Base-by-base conservation (phyloP, 2,888 invertebrate genomes). In the Aelia acuminata region DNA sequence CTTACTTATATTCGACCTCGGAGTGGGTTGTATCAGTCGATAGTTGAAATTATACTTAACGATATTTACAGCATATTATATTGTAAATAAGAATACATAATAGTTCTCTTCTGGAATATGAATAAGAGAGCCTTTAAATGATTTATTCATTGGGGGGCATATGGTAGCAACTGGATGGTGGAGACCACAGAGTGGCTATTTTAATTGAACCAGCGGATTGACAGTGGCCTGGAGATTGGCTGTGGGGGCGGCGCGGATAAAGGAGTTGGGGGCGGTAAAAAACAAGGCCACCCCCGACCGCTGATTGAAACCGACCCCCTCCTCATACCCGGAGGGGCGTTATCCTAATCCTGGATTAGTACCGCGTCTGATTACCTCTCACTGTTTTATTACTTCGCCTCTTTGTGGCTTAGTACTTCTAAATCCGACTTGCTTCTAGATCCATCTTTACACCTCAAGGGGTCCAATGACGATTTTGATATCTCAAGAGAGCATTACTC, bases 161-260 rank as follows among this genome's bases (percentile, higher is more conserved):
- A 47, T n/a, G n/a, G 84, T 50, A 35, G 31, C 11, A 49, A 13
- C 50, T 48, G 53, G 22, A 43, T 2, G 2, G 48, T 8, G 4
- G 87, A 35, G 85, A 43, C 86, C 57, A 57, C 57, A 86, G 50
- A 86, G 63, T 86, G 86, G 86, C 86, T n/a, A 31, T 50, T 86
- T 57, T 50, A 86, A 86, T 86, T 50, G 86, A 57, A 86, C 43
- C 53, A 35, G 85, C 85, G 85, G 85, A 85, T 85, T 49, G 85
- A 50, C 47, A 84, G 26, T 2, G 85, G 48, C 49, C 35, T 47
- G 85, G 85, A 85, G 85, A 85, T 50, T 49, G 85, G 48, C 85
- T 22, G 85, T 35, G 85, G 49, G 48, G 48, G n/a, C 48, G 18
- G 85, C 20, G 20, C 85, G 35, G 85, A 85, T 49, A 85, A 50